Evolutionary conservation across 2,888 invertebrate species (phyloP).

Genomic region (Epinotia brunnichana): DNA sequence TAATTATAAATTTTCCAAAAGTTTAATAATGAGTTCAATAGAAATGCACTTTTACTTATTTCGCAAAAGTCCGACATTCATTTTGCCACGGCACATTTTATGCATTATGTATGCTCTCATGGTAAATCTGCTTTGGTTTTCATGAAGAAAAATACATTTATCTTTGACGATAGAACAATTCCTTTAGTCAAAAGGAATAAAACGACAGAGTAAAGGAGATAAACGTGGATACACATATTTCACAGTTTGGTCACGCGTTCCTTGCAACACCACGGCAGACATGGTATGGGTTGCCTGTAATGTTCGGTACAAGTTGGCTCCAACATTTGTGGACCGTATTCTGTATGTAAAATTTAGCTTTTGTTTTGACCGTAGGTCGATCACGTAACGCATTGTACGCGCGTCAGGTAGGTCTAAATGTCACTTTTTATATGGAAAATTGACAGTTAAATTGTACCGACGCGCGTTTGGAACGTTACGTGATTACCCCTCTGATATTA

Average conservation of each 20-base stretch:
- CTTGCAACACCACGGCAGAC: not conserved
- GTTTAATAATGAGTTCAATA: not conserved
- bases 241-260: conserved; percentile 4
- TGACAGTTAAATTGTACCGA: too few relatives aligned
- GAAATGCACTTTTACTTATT: not conserved
- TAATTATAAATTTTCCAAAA: not conserved
- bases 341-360: not conserved
- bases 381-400: too few relatives aligned
- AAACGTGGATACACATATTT: not conserved
- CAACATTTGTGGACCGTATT: not conserved
- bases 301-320: not conserved
- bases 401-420: too few relatives aligned
- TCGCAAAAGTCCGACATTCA: conserved; percentile 3
- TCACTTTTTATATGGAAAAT: too few relatives aligned
- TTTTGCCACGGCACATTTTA: not conserved
- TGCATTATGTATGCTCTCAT: not conserved
- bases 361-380: not conserved
- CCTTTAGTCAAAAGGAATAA: conserved; percentile 10
- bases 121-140: conserved; percentile 22
- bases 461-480: too few relatives aligned
- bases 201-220: conserved; percentile 3
- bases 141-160: conserved; percentile 9
- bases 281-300: not conserved
- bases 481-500: too few relatives aligned
- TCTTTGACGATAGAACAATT: conserved; percentile 6